These are phyloP conservation scores for Neosilurus hyrtlii DNA, from an alignment of 2,797 vertebrate species.

Conservation along the genomic window DNA sequence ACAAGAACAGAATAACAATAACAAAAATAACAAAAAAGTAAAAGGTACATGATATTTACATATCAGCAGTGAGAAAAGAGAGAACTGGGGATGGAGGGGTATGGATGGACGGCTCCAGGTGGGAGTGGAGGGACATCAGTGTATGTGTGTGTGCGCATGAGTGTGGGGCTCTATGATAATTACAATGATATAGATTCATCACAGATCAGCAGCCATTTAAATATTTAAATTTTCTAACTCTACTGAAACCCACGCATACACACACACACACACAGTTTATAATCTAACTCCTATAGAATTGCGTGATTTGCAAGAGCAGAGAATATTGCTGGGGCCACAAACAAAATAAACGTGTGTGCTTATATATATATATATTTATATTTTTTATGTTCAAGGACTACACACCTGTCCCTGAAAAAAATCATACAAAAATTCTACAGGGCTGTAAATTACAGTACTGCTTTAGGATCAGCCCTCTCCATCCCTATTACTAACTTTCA, in stretches of 20 bases:
- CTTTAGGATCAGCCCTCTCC: conserved; percentile 20
- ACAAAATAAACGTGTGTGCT: background rate
- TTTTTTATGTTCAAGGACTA: background rate
- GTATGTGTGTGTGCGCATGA: conserved; percentile 16
- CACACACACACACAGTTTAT: conserved; percentile 10
- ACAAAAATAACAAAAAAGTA: conserved; percentile 74
- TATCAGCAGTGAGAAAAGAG: conserved; percentile 71
- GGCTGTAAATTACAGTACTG: conserved; percentile 4
- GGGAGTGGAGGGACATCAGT: conserved; percentile 47
- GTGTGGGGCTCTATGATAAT: conserved; percentile 33
- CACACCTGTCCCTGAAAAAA: background rate
- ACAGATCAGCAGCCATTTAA: conserved; percentile 45
- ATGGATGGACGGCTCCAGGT: conserved; percentile 33
- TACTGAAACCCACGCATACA: conserved; percentile 21
- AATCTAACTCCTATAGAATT: conserved; percentile 8
- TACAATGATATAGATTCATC: conserved; percentile 35
- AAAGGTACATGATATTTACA: conserved; percentile 84
- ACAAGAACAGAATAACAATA: conserved; percentile 78
- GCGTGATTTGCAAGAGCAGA: conserved; percentile 4
- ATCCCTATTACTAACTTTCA: conserved; percentile 24
- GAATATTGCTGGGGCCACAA: background rate
- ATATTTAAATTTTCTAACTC: conserved; percentile 43
- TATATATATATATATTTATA: background rate
- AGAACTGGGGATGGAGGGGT: conserved; percentile 20
- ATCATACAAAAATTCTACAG: background rate